phyloP scores from a whole-genome alignment of 2,888 invertebrate genomes.

The Incurvaria masculella region DNA sequence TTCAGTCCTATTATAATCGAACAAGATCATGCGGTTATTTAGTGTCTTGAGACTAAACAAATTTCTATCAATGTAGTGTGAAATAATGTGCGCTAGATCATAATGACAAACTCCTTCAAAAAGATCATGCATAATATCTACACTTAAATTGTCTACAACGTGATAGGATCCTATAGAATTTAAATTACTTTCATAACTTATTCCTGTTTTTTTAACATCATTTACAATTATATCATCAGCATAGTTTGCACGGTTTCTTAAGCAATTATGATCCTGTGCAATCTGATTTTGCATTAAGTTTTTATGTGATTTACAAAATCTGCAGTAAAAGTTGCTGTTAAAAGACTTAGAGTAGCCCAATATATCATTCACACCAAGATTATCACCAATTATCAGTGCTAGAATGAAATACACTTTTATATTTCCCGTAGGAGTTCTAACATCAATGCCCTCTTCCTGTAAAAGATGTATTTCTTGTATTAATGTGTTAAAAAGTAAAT shows the following conservation, averaged over 20 bases:
- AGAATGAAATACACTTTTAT: not conserved
- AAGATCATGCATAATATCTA: not conserved
- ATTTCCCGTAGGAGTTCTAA: not conserved
- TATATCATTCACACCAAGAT: not conserved
- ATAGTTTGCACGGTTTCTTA: not conserved
- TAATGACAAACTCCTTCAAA: not conserved
- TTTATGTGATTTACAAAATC: not conserved
- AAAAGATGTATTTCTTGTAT: not conserved
- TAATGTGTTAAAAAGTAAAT: not conserved
- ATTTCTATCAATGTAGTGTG: not conserved
- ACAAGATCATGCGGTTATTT: not conserved
- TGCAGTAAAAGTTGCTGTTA: not conserved
- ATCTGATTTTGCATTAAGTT: not conserved
- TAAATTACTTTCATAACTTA: not conserved
- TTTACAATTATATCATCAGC: not conserved
- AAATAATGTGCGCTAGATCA: not conserved
- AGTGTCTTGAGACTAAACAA: constrained; percentile 3
- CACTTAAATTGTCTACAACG: not conserved
- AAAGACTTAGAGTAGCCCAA: not conserved
- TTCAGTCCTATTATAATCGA: not conserved
- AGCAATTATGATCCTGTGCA: not conserved
- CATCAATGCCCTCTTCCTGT: not conserved
- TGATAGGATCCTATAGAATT: not conserved
- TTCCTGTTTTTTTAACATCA: not conserved
- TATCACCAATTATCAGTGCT: not conserved